These are phyloP conservation scores for Pardosa pseudoannulata DNA, from an alignment of 2,888 invertebrate genomes.

Conservation along the genomic window DNA sequence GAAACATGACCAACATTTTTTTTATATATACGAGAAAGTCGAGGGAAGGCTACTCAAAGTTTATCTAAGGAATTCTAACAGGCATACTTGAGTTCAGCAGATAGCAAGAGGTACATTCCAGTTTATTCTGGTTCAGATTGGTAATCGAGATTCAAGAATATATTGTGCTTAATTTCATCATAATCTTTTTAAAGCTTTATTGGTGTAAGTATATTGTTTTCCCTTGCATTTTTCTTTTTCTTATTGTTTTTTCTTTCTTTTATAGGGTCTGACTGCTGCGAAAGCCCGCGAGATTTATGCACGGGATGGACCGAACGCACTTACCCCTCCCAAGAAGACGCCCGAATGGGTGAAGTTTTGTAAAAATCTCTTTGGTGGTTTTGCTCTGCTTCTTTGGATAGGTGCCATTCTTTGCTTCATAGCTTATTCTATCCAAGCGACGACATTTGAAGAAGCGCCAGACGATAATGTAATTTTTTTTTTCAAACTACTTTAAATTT, in stretches of 20 bases:
- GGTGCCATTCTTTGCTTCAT: conserved; percentile 98
- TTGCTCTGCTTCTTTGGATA: conserved; percentile 87
- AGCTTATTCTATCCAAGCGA: conserved; percentile 91
- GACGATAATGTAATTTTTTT: conserved; percentile 88
- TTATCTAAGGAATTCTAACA: too few relatives aligned
- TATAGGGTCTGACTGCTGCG: conserved; percentile 82
- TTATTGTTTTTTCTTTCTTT: neutral
- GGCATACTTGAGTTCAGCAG: too few relatives aligned
- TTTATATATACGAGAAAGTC: too few relatives aligned
- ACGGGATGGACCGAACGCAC: conserved; percentile 84
- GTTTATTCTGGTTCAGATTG: too few relatives aligned
- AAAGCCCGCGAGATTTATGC: conserved; percentile 81
- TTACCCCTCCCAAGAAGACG: conserved; percentile 92
- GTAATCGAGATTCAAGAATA: too few relatives aligned
- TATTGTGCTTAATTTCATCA: too few relatives aligned
- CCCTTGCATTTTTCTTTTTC: neutral
- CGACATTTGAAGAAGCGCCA: conserved; percentile 93
- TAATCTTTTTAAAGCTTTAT: too few relatives aligned
- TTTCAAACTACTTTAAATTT: too few relatives aligned
- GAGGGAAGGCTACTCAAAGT: too few relatives aligned
- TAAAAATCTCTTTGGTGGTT: conserved; percentile 98
- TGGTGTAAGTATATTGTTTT: too few relatives aligned
- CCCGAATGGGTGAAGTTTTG: conserved; percentile 99
- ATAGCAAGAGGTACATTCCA: too few relatives aligned
- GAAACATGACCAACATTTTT: too few relatives aligned